Evolutionary conservation across 2,888 invertebrate genomes (phyloP), one percentile per base, ranked within the genome.

Genomic region (Odontocolon sp.): DNA sequence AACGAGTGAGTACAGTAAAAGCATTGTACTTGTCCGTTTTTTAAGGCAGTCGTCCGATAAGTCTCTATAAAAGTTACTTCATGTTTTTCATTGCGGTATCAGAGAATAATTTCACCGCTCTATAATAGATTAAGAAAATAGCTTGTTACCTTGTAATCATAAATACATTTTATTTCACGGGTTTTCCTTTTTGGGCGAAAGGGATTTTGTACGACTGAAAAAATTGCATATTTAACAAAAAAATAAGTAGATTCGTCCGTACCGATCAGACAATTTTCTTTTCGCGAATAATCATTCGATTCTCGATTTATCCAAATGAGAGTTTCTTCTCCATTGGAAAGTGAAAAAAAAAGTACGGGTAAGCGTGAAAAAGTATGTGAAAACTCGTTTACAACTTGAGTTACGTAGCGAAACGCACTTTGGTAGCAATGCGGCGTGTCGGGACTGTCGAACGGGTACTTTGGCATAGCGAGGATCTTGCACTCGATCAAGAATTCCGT

Each of bases 301-400:
- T 26, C 14, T 8, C 38, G 21, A 14, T 9, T 9, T 9, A 16
- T 11, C 18, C 14, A 31, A 67, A 63, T 36, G 45, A 14, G 18
- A n/a, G 56, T 57, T 52, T 45, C 14, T 56, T 63, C 52, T 31
- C 9, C 63, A n/a, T n/a, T n/a, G n/a, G 2, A 9, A 36, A 6
- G n/a, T 36, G 28, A 14, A 42, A 42, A 66, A 63, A 31, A 40
- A 31, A 38, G 38, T 14, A 70, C 14, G 18, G 8, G 26, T 28
- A 59, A 14, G 57, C 45, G 47, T 16, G 23, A 11, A 14, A 38
- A 63, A 36, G 50, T n/a, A n/a, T 47, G 64, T 50, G 31, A 63
- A 75, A 76, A 76, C 71, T 50, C 54, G 76, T 76, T 76, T 76
- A 3, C 31, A 71, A 26, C 16, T 47, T 61, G 26, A n/a, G 45